Base-by-base conservation (phyloP, 2,797 vertebrate genomes). In the Taenioides sp. region DNA sequence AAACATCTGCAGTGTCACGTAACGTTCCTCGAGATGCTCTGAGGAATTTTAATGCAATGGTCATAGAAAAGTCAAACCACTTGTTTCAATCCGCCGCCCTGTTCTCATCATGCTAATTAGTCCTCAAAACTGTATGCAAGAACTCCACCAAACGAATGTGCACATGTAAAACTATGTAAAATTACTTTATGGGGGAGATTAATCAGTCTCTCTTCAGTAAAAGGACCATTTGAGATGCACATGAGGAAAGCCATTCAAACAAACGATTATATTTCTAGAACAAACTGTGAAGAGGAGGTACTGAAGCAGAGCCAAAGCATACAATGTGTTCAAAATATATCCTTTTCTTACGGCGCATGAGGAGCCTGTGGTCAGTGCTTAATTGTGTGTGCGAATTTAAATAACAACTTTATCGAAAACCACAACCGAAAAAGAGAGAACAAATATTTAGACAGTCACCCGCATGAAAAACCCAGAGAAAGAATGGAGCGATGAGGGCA, bases 1-100 rank as follows among this genome's bases (percentile, higher is more conserved):
- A 84, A 85, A 75, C 86, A 89, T 85, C 87, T 89, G 90, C 87
- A 87, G 88, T 90, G 82, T 92, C 86, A 88, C 86, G 77, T 87
- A 89, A 86, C 90, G 76, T 64, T 88, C 79, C 80, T 62, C 72
- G 86, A 86, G 81, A 89, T 79, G 75, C 81, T 67, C 79, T 0
- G 22, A 85, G 80, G 87, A 91, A 89, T 91, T 81, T 90, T 85
- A 88, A 89, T 84, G 82, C 78, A 82, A 84, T 70, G 64, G 70
- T 80, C 84, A 86, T 80, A 88, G 83, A 86, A 88, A 82, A 88
- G 81, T 59, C 50, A 85, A 89, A 86, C 86, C 84, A 77, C 86
- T 89, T 78, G 76, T 85, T 75, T 86, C 74, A 67, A 76, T 72
- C 76, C 65, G 68, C 66, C 69, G 67, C 66, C 58, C 61, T 65